Percentiles rank a stretch among this genome's conserved stretches.
Evolutionary conservation across 37 sponge, comb jelly and placozoan genomes (phyloP).

Genomic region (Chondrosia reniformis): DNA sequence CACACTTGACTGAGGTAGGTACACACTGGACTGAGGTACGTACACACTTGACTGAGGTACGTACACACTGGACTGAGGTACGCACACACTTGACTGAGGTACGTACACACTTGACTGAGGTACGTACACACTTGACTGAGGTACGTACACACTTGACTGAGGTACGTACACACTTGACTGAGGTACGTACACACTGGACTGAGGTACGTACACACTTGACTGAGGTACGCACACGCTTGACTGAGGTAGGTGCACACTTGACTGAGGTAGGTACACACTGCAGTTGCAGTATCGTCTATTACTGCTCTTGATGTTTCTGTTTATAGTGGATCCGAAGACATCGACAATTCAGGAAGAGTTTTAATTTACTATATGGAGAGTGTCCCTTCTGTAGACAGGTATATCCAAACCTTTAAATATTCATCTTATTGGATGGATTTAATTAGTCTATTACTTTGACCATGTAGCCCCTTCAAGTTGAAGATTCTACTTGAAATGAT

Average conservation of each 20-base stretch:
- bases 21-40: neutral
- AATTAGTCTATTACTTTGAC: no score
- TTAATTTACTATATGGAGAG: neutral
- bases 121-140: neutral
- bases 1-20: no score
- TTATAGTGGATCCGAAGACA: slow-evolving; percentile 6
- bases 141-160: no score
- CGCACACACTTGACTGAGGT: neutral
- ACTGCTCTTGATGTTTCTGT: neutral
- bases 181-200: neutral
- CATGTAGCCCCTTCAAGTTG: no score
- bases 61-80: slow-evolving; percentile 6
- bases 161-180: neutral
- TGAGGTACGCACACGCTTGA: neutral
- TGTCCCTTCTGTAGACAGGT: slow-evolving; percentile 21
- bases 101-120: no score
- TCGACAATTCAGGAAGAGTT: neutral
- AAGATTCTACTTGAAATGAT: no score
- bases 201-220: no score
- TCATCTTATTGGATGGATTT: no score
- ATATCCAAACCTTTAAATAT: no score
- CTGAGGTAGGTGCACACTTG: neutral
- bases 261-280: neutral
- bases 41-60: neutral
- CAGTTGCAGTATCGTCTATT: neutral